A percentile compares a stretch with the other conserved stretches of the same genome.
Conservation (phyloP, 2,797 vertebrate genomes). For the Siniperca undulata region DNA sequence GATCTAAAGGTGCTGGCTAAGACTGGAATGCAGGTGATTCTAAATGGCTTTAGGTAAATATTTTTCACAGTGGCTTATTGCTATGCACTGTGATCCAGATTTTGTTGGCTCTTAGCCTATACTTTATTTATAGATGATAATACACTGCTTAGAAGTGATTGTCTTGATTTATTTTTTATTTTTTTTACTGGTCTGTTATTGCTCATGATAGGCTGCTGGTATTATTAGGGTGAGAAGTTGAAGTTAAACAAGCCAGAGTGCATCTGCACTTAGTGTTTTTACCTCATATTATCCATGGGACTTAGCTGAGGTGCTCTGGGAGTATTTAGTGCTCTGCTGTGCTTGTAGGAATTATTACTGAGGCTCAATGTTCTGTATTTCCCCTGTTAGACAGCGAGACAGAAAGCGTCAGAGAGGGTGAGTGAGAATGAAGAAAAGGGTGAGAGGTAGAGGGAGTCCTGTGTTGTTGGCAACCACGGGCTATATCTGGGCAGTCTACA, state of each 20-base stretch:
- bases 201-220: constrained; percentile 38
- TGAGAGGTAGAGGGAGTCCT: constrained; percentile 70
- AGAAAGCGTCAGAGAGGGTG: constrained; percentile 41
- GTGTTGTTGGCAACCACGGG: constrained; percentile 80
- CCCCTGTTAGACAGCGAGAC: constrained; percentile 56
- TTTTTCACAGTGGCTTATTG: constrained; percentile 66
- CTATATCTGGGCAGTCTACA: constrained; percentile 75
- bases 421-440: constrained; percentile 51
- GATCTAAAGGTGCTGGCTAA: constrained; percentile 70
- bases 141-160: constrained; percentile 30
- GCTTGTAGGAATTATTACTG: constrained; percentile 77
- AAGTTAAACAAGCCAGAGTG: constrained; percentile 64
- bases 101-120: constrained; percentile 42
- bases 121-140: constrained; percentile 65
- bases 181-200: constrained; percentile 26
- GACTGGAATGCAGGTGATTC: constrained; percentile 46
- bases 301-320: constrained; percentile 72
- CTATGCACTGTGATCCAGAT: constrained; percentile 42
- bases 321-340: constrained; percentile 76
- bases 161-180: constrained; percentile 19
- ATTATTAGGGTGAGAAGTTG: constrained; percentile 65
- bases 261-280: constrained; percentile 67
- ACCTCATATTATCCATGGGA: constrained; percentile 68
- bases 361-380: constrained; percentile 68
- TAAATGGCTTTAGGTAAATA: constrained; percentile 59